A percentile compares a stretch with the other conserved stretches of the same genome.
Evolutionary conservation across 1,140 invertebrate species (phyloP).

Genomic region (Hylaeus volcanicus): DNA sequence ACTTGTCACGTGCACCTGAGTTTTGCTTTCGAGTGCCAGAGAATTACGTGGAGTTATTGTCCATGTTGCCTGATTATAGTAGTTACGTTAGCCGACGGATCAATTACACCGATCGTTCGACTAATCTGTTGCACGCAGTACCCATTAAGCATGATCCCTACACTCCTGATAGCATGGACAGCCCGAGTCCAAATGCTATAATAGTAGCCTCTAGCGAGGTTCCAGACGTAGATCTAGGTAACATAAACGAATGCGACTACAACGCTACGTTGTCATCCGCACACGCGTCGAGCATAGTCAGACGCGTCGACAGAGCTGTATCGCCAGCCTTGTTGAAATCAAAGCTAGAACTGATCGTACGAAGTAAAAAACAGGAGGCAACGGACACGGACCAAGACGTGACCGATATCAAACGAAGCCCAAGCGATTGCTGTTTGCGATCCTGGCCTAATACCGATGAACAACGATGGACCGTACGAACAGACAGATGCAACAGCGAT

Average conservation of each 20-base stretch:
- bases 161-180: constrained; percentile 88
- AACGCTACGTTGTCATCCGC: constrained; percentile 2
- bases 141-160: constrained; percentile 85
- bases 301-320: constrained; percentile 78
- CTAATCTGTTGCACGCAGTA: constrained; percentile 81
- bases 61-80: constrained; percentile 78
- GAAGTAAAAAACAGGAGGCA: constrained; percentile 50
- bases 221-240: constrained; percentile 61
- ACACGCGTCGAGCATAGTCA: constrained; percentile 30
- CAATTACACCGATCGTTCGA: constrained; percentile 70
- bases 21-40: constrained; percentile 81
- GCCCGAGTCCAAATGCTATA: constrained; percentile 85
- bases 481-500: constrained; percentile 74
- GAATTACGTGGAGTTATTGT: constrained; percentile 77
- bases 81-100: constrained; percentile 70
- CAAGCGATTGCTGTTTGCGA: constrained; percentile 64
- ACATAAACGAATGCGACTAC: constrained; percentile 62
- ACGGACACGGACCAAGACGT: constrained; percentile 16
- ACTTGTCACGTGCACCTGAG: constrained; percentile 77
- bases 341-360: constrained; percentile 75
- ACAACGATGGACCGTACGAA: constrained; percentile 49
- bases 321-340: constrained; percentile 83
- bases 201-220: constrained; percentile 57
- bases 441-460: constrained; percentile 60
- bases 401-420: constrained; percentile 57